These are phyloP conservation scores for Phalacrocorax aristotelis DNA, from an alignment of 2,113 vertebrate species.

Conservation along the genomic window DNA sequence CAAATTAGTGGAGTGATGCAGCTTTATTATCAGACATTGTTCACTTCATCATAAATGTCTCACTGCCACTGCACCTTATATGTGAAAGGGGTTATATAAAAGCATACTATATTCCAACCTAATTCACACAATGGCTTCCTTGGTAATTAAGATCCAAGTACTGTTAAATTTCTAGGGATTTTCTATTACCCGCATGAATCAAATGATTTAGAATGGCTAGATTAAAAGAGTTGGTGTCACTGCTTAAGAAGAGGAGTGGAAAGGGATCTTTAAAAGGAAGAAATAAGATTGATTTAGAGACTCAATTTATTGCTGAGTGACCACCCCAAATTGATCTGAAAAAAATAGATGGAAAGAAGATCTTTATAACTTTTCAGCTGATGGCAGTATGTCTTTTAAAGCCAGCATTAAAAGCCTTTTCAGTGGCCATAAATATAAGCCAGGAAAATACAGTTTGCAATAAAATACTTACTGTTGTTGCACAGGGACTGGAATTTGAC, in stretches of 20 bases:
- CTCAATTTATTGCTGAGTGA: background rate
- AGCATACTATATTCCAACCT: conserved; percentile 12
- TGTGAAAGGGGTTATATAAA: background rate
- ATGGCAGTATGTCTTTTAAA: background rate
- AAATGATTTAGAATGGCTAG: background rate
- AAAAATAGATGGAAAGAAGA: background rate
- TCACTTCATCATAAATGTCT: conserved; percentile 18
- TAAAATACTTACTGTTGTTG: background rate
- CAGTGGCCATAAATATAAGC: background rate
- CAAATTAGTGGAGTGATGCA: conserved; percentile 28
- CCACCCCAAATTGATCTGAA: background rate
- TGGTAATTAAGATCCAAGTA: conserved; percentile 35
- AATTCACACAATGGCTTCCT: background rate
- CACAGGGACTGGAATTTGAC: background rate
- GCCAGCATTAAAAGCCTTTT: background rate
- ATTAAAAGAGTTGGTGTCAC: background rate
- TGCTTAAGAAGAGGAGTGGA: background rate
- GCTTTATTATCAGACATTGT: conserved; percentile 26
- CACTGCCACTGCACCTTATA: background rate
- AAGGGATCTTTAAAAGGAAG: background rate
- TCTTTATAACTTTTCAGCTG: background rate
- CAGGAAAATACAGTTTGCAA: background rate
- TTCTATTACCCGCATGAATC: background rate
- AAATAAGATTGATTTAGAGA: background rate
- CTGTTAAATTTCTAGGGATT: conserved; percentile 37